Base-by-base conservation (phyloP, 2,888 invertebrate species). In the Exephanes ischioxanthus region DNA sequence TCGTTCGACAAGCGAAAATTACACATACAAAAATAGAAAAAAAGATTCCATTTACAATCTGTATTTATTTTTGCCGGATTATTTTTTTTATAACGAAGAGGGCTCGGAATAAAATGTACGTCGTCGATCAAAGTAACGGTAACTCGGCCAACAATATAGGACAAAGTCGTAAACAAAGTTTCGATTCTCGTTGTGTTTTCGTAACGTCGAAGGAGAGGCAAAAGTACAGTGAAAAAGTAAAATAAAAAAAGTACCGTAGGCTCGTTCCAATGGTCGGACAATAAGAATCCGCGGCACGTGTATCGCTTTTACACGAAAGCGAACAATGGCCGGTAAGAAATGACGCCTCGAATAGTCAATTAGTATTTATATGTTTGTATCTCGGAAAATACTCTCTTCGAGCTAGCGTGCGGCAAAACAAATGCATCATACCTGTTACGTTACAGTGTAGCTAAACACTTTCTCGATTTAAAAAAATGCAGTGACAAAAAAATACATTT, bases 321-420 rank as follows among this genome's bases (percentile, higher is more conserved):
- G 77, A 83, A 87, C 87, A 87, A 87, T 87, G 73, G 80, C 77
- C 48, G 51, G 70, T 80, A 80, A 61, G 82, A 80, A 77, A 77
- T 79, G 82, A 79, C 84, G 84, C 30, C 63, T 82, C 79, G 84
- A 86, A 86, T 85, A 85, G 80, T 77, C 63, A 87, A 85, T 83
- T 71, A 70, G 78, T 80, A 53, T 86, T 58, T 58, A 26, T 68
- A 83, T 81, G 81, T 67, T 80, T 72, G 80, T 87, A 86, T 82
- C 63, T 80, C 61, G 66, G 55, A 33, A 78, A 77, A 51, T 79
- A 68, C 67, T 82, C n/a, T 79, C 75, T 19, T 73, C 68, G 45
- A 55, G 53, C 48, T 55, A 61, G 55, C 79, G 78, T 86, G 80
- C 73, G 53, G 45, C 22, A 33, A 82, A 71, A 72, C 68, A 53